These are phyloP conservation scores for Montipora capitata DNA, from an alignment of 92 coral and sea anemone genomes.

Conservation along the genomic window DNA sequence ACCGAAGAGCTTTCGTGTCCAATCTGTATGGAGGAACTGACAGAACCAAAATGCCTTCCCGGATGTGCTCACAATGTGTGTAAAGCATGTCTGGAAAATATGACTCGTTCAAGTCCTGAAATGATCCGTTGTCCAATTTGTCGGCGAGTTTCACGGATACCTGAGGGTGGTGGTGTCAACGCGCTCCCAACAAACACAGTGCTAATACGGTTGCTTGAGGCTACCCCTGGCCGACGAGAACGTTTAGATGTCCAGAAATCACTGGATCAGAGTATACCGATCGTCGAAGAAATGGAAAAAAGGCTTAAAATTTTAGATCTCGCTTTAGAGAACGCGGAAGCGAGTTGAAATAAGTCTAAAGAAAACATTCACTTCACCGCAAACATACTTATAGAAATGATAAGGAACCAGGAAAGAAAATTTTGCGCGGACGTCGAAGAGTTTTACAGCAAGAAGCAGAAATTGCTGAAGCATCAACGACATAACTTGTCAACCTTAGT, in stretches of 20 bases:
- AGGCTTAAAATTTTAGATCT: slow-evolving; percentile 68
- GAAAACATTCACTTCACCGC: slow-evolving; percentile 72
- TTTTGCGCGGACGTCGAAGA: slow-evolving; percentile 67
- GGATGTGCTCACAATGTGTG: slow-evolving; percentile 90
- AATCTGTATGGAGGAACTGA: slow-evolving; percentile 88
- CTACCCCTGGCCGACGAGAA: slow-evolving; percentile 87
- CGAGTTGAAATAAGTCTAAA: slow-evolving; percentile 54
- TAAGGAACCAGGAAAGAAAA: slow-evolving; percentile 76
- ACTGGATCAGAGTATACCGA: slow-evolving; percentile 85
- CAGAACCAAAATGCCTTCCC: slow-evolving; percentile 89
- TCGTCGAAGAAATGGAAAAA: slow-evolving; percentile 71
- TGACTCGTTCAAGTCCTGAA: slow-evolving; percentile 59
- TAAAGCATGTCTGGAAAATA: slow-evolving; percentile 84
- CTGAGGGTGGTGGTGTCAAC: slow-evolving; percentile 80
- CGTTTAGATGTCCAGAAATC: slow-evolving; percentile 82
- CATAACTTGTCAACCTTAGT: slow-evolving; percentile 70
- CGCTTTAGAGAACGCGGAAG: slow-evolving; percentile 42
- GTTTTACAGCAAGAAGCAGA: slow-evolving; percentile 78
- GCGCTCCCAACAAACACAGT: slow-evolving; percentile 84
- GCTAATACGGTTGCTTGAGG: slow-evolving; percentile 83
- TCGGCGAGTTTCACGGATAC: slow-evolving; percentile 71
- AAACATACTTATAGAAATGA: slow-evolving; percentile 58
- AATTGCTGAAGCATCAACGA: slow-evolving; percentile 62
- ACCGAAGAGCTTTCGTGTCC: slow-evolving; percentile 93
- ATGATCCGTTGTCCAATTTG: slow-evolving; percentile 87